Base-by-base conservation (phyloP, 2,888 invertebrate genomes). In the Tolmerus cingulatus region DNA sequence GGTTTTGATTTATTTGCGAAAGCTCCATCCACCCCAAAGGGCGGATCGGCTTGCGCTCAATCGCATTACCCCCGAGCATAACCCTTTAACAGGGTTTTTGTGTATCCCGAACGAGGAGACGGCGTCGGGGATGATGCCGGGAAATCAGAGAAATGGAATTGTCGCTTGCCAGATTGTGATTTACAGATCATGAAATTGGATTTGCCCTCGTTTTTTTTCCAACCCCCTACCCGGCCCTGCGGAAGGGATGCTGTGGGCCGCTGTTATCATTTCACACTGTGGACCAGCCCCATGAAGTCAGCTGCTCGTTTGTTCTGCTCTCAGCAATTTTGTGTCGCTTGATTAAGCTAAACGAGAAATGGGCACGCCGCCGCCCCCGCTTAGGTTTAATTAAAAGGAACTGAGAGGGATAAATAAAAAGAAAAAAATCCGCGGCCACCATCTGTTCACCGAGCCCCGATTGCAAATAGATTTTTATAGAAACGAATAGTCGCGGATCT, bases 121-220 rank as follows among this genome's bases (percentile, higher is more conserved):
- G 12, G 40, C 12, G 12, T 0, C 40, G 12, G 12, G 40, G 40
- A 9, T 1, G 40, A 2, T 34, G 79, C 46, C 27, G 79, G 40
- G 19, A 46, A 81, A 27, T 43, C 43, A 8, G 43, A 81, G 81
- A 81, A 81, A 81, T 81, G 81, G 34, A 81, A 81, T 81, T 81
- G 81, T 81, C 81, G 55, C 81, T 81, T 81, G 81, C 81, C 81
- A 81, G 81, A 81, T 81, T 81, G 81, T 81, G 81, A 81, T 81
- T 81, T 81, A 81, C 51, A 81, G 81, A 55, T 81, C 81, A 81
- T 51, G 55, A n/a, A 81, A 81, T 81, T 81, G 81, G 81, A 81
- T 78, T 78, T 78, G 37, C 43, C 23, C 40, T 66, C 66, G 66
- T 66, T 66, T 57, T 57, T 57, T 66, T n/a, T n/a, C n/a, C 12